Percentiles rank a stretch among this genome's conserved stretches.
Conservation (phyloP, 2,888 invertebrate species). For the Lepetodrilus schrolli region DNA sequence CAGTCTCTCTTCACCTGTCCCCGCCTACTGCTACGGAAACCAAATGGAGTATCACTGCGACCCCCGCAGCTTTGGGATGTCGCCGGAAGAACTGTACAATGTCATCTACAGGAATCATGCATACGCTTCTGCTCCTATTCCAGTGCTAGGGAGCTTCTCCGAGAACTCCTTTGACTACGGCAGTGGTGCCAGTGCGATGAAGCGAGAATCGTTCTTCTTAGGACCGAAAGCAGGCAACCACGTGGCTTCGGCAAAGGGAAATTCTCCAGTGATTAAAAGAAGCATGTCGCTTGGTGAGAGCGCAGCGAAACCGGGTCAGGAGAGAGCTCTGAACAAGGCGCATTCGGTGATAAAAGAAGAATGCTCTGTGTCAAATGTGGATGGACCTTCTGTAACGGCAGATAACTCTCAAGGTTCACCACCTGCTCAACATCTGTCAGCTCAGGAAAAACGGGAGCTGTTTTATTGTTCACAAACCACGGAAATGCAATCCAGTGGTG, state of each 20-base stretch:
- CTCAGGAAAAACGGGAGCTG: not conserved
- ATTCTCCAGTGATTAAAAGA: not conserved
- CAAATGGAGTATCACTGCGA: conserved; percentile 80
- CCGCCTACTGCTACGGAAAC: conserved; percentile 86
- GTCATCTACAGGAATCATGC: not conserved
- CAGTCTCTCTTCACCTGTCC: conserved; percentile 84
- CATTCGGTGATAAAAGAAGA: not conserved
- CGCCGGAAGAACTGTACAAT: not conserved
- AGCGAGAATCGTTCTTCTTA: not conserved
- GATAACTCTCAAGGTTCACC: not conserved
- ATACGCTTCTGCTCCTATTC: not conserved
- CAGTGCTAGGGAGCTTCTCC: not conserved
- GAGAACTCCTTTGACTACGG: conserved; percentile 15
- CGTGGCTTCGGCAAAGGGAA: not conserved
- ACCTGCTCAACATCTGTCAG: not conserved
- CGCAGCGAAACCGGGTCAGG: not conserved
- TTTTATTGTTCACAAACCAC: conserved; percentile 3
- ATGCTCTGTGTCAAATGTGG: too few relatives aligned
- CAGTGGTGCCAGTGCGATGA: not conserved
- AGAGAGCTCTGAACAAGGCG: not conserved
- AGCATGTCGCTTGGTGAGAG: not conserved
- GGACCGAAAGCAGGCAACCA: not conserved
- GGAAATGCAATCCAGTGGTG: not conserved
- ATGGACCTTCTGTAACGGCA: not conserved
- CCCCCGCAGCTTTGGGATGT: not conserved